These are phyloP conservation scores for Potorous gilbertii DNA, from an alignment of 2,797 vertebrate genomes.

Conservation along the genomic window DNA sequence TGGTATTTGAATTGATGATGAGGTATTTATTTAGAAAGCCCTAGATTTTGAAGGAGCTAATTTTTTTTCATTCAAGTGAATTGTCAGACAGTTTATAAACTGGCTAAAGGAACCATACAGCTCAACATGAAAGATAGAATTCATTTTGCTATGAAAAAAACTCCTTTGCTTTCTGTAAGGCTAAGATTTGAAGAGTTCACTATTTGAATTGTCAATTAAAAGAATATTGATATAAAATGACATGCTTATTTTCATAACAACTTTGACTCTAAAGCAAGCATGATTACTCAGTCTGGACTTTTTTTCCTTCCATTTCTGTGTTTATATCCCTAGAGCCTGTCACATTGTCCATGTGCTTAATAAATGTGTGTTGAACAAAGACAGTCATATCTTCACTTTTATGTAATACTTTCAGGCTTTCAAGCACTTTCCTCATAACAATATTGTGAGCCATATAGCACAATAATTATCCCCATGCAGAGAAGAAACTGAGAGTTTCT, in stretches of 20 bases:
- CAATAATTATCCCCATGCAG: neutral
- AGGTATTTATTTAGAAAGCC: neutral
- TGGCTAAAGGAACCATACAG: conserved; percentile 9
- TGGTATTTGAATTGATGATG: conserved; percentile 3
- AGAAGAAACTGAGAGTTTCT: neutral
- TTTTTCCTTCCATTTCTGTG: too few species aligned
- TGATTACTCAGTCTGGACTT: neutral
- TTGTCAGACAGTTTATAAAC: conserved; percentile 24
- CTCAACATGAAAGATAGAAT: conserved; percentile 18
- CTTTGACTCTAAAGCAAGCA: neutral
- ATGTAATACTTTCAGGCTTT: neutral
- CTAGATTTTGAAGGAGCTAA: conserved; percentile 35
- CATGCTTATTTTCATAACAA: conserved; percentile 6
- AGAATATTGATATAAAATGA: conserved; percentile 5
- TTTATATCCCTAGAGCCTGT: too few species aligned
- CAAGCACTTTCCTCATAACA: neutral
- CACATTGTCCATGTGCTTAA: too few species aligned
- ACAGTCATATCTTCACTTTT: neutral
- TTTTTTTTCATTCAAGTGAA: conserved; percentile 28
- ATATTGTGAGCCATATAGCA: neutral
- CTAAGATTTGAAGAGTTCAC: conserved; percentile 24
- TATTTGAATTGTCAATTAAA: neutral
- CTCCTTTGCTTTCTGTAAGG: neutral
- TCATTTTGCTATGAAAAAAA: conserved; percentile 14
- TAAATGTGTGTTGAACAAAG: too few species aligned